Conservation (phyloP, 2,888 invertebrate genomes). For the Epistrophe eligans region DNA sequence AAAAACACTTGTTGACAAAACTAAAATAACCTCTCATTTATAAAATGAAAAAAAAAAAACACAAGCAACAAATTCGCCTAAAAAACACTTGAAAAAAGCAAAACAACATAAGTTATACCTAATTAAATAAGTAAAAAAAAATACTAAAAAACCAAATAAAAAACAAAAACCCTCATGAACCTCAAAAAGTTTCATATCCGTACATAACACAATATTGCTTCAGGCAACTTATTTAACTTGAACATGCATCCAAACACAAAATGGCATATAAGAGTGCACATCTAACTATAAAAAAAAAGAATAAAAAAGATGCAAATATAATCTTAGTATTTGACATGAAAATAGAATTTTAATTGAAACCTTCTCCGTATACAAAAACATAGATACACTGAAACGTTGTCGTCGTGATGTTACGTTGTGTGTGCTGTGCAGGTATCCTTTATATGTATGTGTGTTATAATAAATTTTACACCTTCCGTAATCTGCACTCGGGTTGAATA, state of each 20-base stretch:
- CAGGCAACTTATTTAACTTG: slow-evolving; percentile 34
- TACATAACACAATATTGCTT: slow-evolving; percentile 39
- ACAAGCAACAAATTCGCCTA: neutral
- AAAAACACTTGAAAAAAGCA: neutral
- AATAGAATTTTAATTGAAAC: slow-evolving; percentile 68
- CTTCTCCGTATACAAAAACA: neutral
- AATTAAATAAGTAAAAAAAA: neutral
- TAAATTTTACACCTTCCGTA: slow-evolving; percentile 56
- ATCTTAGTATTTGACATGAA: slow-evolving; percentile 57
- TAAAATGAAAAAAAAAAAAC: neutral
- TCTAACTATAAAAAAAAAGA: neutral
- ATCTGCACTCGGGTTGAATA: slow-evolving; percentile 11
- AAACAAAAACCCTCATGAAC: slow-evolving; percentile 25
- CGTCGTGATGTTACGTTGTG: neutral
- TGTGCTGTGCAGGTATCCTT: no score
- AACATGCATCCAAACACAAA: neutral
- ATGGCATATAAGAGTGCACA: neutral
- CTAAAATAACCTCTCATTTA: slow-evolving; percentile 10
- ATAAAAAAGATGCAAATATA: slow-evolving; percentile 47
- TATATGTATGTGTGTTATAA: neutral
- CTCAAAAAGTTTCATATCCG: slow-evolving; percentile 51
- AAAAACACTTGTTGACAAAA: slow-evolving; percentile 20
- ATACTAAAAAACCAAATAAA: neutral
- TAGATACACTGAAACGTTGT: neutral
- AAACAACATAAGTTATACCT: neutral